Conservation (phyloP, 2,888 invertebrate species). For the Leptinotarsa haldemani region DNA sequence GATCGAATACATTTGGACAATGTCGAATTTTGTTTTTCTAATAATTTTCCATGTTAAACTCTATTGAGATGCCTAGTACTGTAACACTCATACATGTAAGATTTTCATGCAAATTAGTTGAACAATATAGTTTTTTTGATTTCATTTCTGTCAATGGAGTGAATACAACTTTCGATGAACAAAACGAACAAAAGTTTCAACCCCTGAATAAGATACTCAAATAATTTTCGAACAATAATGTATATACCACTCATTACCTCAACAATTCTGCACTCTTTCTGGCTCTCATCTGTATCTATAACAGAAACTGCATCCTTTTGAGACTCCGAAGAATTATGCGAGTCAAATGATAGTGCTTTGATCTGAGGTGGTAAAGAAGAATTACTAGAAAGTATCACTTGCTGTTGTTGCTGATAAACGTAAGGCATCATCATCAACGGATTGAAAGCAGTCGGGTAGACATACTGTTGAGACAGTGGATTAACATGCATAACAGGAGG, state of each 20-base stretch:
- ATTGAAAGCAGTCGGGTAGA: slow-evolving; percentile 66
- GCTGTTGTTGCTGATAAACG: slow-evolving; percentile 70
- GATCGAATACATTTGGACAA: too few species aligned
- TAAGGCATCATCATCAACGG: slow-evolving; percentile 70
- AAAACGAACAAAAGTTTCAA: too few species aligned
- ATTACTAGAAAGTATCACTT: slow-evolving; percentile 67
- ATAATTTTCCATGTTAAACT: too few species aligned
- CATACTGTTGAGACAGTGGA: slow-evolving; percentile 69
- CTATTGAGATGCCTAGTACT: too few species aligned
- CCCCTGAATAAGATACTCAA: too few species aligned
- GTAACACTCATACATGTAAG: too few species aligned
- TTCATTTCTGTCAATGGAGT: too few species aligned
- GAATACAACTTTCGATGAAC: too few species aligned
- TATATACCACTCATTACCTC: slow-evolving; percentile 41
- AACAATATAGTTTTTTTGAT: too few species aligned
- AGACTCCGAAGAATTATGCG: background rate
- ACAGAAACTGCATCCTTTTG: slow-evolving; percentile 19
- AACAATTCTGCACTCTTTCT: slow-evolving; percentile 34
- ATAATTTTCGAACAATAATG: too few species aligned
- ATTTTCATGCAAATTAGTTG: too few species aligned
- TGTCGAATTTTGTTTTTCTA: too few species aligned
- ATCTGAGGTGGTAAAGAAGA: slow-evolving; percentile 60
- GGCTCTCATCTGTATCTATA: slow-evolving; percentile 33
- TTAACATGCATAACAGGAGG: slow-evolving; percentile 63
- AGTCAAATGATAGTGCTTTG: slow-evolving; percentile 56